Evolutionary conservation across 2,888 invertebrate species (phyloP).

Genomic region (Archips crataeganus): DNA sequence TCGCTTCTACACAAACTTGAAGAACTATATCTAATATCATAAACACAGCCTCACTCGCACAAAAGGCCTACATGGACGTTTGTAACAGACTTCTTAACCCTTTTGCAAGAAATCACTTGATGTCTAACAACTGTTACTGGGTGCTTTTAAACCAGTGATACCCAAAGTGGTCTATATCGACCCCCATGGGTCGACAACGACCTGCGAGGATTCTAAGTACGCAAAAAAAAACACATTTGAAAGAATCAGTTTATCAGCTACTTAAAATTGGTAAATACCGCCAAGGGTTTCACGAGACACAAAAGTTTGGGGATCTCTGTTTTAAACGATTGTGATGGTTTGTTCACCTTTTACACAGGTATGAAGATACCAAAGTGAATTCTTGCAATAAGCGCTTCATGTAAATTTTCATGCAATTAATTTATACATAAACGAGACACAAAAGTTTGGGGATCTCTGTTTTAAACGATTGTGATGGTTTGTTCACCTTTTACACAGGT

Average conservation of each 20-base stretch:
- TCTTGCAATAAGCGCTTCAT: not conserved
- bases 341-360: not conserved
- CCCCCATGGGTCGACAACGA: too few relatives aligned
- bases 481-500: not conserved
- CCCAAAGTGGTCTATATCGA: too few relatives aligned
- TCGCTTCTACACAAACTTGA: not conserved
- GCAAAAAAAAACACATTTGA: too few relatives aligned
- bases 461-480: not conserved
- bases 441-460: not conserved
- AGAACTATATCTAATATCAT: not conserved
- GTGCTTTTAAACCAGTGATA: not conserved
- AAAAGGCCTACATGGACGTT: constrained; percentile 8
- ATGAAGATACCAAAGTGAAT: not conserved
- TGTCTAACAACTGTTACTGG: not conserved
- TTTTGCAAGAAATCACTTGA: constrained; percentile 6
- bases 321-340: not conserved
- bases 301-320: not conserved
- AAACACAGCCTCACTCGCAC: constrained; percentile 5
- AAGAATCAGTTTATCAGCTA: too few relatives aligned
- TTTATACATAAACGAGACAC: not conserved
- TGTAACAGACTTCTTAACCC: not conserved
- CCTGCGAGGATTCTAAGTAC: too few relatives aligned
- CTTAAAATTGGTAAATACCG: too few relatives aligned
- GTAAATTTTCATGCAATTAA: not conserved
- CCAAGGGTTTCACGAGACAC: too few relatives aligned